phyloP scores from a whole-genome alignment of 2,113 vertebrate species.

The Emydura subglobosa region DNA sequence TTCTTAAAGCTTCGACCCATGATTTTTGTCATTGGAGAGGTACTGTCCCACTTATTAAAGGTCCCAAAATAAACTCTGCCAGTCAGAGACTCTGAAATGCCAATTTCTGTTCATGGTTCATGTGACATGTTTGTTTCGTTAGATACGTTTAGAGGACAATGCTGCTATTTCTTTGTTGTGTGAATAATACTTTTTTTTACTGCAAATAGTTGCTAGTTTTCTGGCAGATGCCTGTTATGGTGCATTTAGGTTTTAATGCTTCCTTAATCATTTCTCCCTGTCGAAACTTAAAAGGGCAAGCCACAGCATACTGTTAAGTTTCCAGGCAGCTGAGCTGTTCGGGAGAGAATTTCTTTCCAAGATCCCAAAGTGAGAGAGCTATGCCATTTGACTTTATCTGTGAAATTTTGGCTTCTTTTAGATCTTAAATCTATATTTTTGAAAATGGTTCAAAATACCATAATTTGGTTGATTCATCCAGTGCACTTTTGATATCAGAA shows the following conservation, averaged over 20 bases:
- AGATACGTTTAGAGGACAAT: not conserved
- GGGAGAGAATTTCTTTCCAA: not conserved
- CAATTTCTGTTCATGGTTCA: not conserved
- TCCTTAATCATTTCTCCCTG: slow-evolving; percentile 50
- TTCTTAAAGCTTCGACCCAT: not conserved
- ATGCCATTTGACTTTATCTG: not conserved
- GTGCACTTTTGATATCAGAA: not conserved
- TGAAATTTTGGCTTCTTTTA: not conserved
- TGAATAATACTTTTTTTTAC: not conserved
- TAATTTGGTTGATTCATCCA: not conserved
- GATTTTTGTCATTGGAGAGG: slow-evolving; percentile 57
- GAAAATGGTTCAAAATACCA: not conserved
- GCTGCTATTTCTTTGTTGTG: not conserved
- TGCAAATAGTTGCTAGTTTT: slow-evolving; percentile 39
- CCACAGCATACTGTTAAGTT: not conserved
- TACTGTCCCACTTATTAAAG: slow-evolving; percentile 42
- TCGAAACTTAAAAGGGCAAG: slow-evolving; percentile 29
- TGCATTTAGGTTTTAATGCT: slow-evolving; percentile 47
- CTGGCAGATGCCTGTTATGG: slow-evolving; percentile 56
- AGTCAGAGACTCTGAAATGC: not conserved
- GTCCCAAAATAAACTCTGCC: slow-evolving; percentile 29
- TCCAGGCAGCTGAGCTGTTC: not conserved
- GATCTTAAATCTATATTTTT: slow-evolving; percentile 7
- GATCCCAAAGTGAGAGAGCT: not conserved
- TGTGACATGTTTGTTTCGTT: not conserved